Evolutionary conservation across 2,888 invertebrate species (phyloP), one percentile per base, ranked within the genome.

Genomic region (Nemoura dubitans): DNA sequence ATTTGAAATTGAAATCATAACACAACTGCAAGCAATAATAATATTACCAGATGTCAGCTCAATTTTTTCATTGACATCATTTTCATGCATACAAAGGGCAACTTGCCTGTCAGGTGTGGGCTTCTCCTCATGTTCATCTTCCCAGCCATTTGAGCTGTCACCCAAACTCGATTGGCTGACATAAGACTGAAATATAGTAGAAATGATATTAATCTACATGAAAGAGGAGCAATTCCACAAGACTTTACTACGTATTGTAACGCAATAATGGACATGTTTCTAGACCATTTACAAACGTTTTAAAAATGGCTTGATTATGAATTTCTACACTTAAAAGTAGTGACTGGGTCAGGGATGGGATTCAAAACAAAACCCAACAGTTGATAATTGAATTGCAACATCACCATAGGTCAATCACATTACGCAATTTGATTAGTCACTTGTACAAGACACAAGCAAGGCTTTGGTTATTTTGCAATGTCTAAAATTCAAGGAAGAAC

Each of bases 81-180:
- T n/a, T n/a, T n/a, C 2, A 21, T 59, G 59, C 59, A 59, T 16
- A 59, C 3, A 59, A 21, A 10, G 59, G 16, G 3, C 59, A 59
- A 84, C 84, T 84, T 84, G 27, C 84, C 59, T 84, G 14, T 84
- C 84, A 1, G 28, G 76, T 16, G 29, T 27, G 1, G 84, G 28
- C 76, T 84, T 84, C 28, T 59, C 76, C 0, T 84, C 84, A 29
- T 5, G 0, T 3, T 26, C 29, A 28, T 84, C 84, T 76, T 84
- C 84, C 84, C 84, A 84, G n/a, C 83, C 83, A 27, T 27, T 84
- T 76, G 59, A 43, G 28, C 59, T 83, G 36, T 83, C 84, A 59
- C 25, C 76, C 59, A 26, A 59, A 29, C 29, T 84, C 76, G n/a
- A 28, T 28, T 43, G 84, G 84, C 84, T 84, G 76, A 16, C 76